Percentiles rank a stretch among this genome's conserved stretches.
Evolutionary conservation across 1,140 invertebrate genomes (phyloP).

Genomic region (Conus betulinus): DNA sequence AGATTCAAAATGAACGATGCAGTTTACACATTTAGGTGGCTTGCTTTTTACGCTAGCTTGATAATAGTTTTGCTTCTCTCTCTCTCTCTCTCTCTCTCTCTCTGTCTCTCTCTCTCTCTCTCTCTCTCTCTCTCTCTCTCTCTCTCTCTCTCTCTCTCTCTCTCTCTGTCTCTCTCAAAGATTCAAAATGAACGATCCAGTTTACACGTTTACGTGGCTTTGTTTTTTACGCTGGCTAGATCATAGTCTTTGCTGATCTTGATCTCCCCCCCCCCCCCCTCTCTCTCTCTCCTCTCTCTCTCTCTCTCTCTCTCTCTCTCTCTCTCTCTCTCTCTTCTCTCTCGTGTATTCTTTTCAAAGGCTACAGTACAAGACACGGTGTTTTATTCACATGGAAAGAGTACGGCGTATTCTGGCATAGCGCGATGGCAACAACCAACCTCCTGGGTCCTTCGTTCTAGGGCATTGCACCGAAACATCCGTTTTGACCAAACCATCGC

Average conservation of each 20-base stretch:
- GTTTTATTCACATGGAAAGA: no score
- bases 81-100: conserved; percentile 24
- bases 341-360: neutral
- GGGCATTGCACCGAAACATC: no score
- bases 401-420: no score
- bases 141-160: neutral
- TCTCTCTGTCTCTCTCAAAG: no score
- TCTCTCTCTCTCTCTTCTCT: neutral
- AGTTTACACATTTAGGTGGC: no score
- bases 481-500: no score
- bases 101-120: conserved; percentile 8
- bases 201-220: neutral
- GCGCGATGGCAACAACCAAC: no score
- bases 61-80: neutral
- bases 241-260: no score
- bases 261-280: neutral
- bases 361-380: no score
- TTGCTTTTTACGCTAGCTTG: neutral
- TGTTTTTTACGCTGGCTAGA: neutral
- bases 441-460: no score
- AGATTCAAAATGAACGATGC: no score
- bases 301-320: neutral
- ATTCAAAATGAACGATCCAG: no score
- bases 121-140: conserved; percentile 10
- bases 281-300: neutral